Conservation (phyloP, 2,888 invertebrate species). For the Melinaea marsaeus region DNA sequence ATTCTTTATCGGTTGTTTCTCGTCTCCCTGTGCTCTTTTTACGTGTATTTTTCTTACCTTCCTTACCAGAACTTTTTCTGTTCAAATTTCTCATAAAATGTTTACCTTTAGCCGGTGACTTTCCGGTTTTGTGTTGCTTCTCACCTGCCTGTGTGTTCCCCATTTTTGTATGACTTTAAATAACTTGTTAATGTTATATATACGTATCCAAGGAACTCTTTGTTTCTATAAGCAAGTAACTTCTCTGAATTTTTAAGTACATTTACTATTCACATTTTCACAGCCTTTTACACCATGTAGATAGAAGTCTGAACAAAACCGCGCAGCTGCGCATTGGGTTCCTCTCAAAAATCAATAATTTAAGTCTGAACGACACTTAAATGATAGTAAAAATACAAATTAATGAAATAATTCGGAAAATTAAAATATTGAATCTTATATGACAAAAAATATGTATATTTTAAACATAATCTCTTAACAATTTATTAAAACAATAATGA, state of each 20-base stretch:
- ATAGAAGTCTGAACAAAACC: background rate
- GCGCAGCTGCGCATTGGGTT: constrained; percentile 22
- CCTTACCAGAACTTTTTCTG: constrained; percentile 62
- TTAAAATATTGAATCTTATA: no score
- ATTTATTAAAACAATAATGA: no score
- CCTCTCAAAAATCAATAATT: constrained; percentile 23
- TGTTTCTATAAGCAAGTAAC: background rate
- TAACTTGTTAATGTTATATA: background rate
- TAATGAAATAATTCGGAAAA: no score
- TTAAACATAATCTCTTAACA: no score
- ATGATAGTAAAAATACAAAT: background rate
- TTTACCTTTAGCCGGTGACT: constrained; percentile 78
- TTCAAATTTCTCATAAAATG: constrained; percentile 74
- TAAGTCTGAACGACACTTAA: constrained; percentile 9
- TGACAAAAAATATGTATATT: no score
- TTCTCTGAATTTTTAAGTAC: background rate
- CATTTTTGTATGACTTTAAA: constrained; percentile 52
- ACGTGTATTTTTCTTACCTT: constrained; percentile 64
- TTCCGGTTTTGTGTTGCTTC: constrained; percentile 72
- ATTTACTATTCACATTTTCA: background rate
- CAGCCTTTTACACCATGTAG: background rate
- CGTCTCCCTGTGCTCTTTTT: constrained; percentile 65
- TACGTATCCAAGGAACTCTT: background rate
- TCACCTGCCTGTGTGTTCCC: constrained; percentile 76
- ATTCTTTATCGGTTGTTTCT: constrained; percentile 57